phyloP scores from a whole-genome alignment of 1,140 invertebrate species.

The Scaptomyza graminum region DNA sequence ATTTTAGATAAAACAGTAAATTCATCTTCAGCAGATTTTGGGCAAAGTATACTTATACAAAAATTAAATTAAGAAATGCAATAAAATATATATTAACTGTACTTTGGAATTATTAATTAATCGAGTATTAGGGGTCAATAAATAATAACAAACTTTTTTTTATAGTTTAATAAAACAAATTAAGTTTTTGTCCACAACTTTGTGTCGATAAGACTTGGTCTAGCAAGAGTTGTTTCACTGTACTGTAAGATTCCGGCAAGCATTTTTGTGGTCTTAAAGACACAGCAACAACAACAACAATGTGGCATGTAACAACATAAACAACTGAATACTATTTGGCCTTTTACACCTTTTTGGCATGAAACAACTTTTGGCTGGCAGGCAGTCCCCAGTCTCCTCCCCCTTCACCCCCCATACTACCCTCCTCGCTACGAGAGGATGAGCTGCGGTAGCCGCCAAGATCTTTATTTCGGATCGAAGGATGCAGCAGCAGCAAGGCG shows the following conservation, averaged over 20 bases:
- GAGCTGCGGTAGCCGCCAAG: slow-evolving; percentile 67
- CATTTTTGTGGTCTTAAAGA: slow-evolving; percentile 63
- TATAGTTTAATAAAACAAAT: too few relatives aligned
- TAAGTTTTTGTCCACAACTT: too few relatives aligned
- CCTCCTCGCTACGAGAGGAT: slow-evolving; percentile 24
- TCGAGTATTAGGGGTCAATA: too few relatives aligned
- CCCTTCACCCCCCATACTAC: not conserved
- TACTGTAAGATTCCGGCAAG: slow-evolving; percentile 54
- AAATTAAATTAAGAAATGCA: too few relatives aligned
- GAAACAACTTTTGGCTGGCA: slow-evolving; percentile 70
- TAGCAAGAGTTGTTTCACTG: slow-evolving; percentile 29
- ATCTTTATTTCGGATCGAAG: slow-evolving; percentile 77
- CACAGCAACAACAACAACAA: slow-evolving; percentile 53
- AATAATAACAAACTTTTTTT: too few relatives aligned
- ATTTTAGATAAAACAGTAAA: too few relatives aligned
- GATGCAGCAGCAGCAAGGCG: slow-evolving; percentile 37
- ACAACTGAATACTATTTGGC: slow-evolving; percentile 80
- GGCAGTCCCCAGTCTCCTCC: slow-evolving; percentile 10
- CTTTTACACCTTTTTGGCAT: slow-evolving; percentile 81
- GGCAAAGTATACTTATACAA: too few relatives aligned
- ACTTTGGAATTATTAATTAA: too few relatives aligned
- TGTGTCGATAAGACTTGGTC: not conserved
- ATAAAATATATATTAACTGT: too few relatives aligned
- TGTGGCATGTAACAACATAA: slow-evolving; percentile 78
- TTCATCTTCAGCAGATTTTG: too few relatives aligned